Conservation (phyloP, 1,140 invertebrate species). For the Periplaneta americana region DNA sequence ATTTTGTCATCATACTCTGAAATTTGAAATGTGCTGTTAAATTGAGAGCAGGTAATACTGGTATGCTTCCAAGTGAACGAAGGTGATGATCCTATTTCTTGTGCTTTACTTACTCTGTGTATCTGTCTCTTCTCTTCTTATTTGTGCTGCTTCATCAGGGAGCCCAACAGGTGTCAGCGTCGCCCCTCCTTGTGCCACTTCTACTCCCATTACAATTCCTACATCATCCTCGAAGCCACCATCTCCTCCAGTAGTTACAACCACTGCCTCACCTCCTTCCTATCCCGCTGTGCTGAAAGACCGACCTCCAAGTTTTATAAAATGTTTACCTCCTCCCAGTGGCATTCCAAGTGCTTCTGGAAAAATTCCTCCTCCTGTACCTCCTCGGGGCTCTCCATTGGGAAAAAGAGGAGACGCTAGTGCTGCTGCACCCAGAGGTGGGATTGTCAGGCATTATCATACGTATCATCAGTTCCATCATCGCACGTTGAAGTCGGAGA, state of each 20-base stretch:
- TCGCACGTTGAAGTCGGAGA: background rate
- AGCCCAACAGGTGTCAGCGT: conserved; percentile 1
- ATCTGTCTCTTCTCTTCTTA: background rate
- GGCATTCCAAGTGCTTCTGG: conserved; percentile 33
- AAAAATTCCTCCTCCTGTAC: conserved; percentile 72
- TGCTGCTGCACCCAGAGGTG: background rate
- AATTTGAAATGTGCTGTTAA: no score
- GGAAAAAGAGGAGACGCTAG: background rate
- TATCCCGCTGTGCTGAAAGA: conserved; percentile 72
- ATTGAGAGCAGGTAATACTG: no score
- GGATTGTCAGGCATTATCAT: background rate
- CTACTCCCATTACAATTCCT: conserved; percentile 23
- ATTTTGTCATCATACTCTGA: no score
- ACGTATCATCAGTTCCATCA: background rate
- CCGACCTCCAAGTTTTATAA: conserved; percentile 33
- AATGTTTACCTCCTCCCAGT: conserved; percentile 14
- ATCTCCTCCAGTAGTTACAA: conserved; percentile 33
- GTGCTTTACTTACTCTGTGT: background rate
- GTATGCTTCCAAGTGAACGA: background rate
- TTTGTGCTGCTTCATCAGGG: conserved; percentile 3
- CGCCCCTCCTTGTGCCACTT: conserved; percentile 5
- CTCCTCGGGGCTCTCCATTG: conserved; percentile 59
- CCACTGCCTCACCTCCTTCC: conserved; percentile 3
- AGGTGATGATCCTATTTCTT: background rate
- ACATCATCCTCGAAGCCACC: conserved; percentile 32